Conservation (phyloP, 1,140 invertebrate genomes). For the Scaptomyza hsui region DNA sequence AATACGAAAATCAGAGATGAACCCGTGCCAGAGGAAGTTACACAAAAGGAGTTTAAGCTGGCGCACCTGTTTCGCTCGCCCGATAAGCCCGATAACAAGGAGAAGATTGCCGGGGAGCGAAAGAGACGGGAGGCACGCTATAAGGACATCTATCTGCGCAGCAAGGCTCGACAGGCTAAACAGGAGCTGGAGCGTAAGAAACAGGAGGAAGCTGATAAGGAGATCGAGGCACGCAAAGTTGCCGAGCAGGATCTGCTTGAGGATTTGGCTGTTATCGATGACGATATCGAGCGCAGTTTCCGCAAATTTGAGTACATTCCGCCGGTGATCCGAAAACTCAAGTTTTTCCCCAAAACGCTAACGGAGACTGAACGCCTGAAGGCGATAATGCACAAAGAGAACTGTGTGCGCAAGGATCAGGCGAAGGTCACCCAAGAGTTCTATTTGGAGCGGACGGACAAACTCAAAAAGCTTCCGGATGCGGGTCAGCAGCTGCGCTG, state of each 20-base stretch:
- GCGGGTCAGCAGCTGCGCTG: slow-evolving; percentile 57
- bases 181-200: slow-evolving; percentile 15
- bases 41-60: slow-evolving; percentile 22
- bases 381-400: slow-evolving; percentile 59
- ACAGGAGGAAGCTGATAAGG: slow-evolving; percentile 38
- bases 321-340: slow-evolving; percentile 49
- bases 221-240: slow-evolving; percentile 49
- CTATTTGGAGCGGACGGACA: slow-evolving; percentile 56
- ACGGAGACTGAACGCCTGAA: slow-evolving; percentile 71
- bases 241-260: slow-evolving; percentile 59
- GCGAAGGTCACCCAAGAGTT: slow-evolving; percentile 65
- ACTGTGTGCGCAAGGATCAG: slow-evolving; percentile 58
- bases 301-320: slow-evolving; percentile 61
- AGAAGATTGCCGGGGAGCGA: slow-evolving; percentile 55
- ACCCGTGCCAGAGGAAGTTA: background rate
- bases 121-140: slow-evolving; percentile 61
- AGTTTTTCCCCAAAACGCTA: slow-evolving; percentile 70
- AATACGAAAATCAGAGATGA: slow-evolving; percentile 52
- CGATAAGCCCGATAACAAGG: slow-evolving; percentile 61
- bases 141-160: slow-evolving; percentile 67
- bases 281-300: slow-evolving; percentile 68
- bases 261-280: slow-evolving; percentile 63
- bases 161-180: slow-evolving; percentile 40
- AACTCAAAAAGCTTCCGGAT: slow-evolving; percentile 59
- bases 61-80: slow-evolving; percentile 60